These are phyloP conservation scores for Phoebastria nigripes DNA, from an alignment of 2,797 vertebrate genomes.

Conservation along the genomic window DNA sequence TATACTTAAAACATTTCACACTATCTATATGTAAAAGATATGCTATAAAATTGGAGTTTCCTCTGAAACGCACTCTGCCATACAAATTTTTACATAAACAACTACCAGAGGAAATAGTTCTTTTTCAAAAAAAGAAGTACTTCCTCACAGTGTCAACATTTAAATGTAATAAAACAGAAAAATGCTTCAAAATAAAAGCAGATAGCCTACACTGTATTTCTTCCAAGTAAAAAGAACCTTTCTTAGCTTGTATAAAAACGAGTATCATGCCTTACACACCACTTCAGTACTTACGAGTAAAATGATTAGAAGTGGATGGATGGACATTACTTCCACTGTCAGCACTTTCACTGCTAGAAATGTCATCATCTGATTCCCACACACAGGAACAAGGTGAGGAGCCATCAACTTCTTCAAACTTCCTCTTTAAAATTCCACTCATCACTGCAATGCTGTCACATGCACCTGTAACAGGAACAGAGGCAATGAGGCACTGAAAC, in stretches of 20 bases:
- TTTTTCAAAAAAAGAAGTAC: not conserved
- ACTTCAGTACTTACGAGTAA: constrained; percentile 80
- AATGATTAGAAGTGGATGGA: constrained; percentile 82
- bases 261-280: not conserved
- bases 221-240: not conserved
- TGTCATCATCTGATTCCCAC: constrained; percentile 87
- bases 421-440: constrained; percentile 95
- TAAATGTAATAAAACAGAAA: not conserved
- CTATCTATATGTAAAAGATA: not conserved
- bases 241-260: not conserved
- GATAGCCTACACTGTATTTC: not conserved
- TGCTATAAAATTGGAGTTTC: not conserved
- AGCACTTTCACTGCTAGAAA: constrained; percentile 88
- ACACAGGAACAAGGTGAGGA: constrained; percentile 84
- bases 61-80: not conserved
- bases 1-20: not conserved
- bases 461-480: constrained; percentile 70
- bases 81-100: not conserved
- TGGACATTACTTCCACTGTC: constrained; percentile 88
- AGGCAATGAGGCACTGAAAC: constrained; percentile 24
- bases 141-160: not conserved
- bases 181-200: not conserved
- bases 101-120: not conserved
- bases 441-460: constrained; percentile 76
- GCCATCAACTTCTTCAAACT: constrained; percentile 91